Evolutionary conservation across 2,113 vertebrate species (phyloP), one percentile per base, ranked within the genome.

Genomic region (Myiagra hebetior): DNA sequence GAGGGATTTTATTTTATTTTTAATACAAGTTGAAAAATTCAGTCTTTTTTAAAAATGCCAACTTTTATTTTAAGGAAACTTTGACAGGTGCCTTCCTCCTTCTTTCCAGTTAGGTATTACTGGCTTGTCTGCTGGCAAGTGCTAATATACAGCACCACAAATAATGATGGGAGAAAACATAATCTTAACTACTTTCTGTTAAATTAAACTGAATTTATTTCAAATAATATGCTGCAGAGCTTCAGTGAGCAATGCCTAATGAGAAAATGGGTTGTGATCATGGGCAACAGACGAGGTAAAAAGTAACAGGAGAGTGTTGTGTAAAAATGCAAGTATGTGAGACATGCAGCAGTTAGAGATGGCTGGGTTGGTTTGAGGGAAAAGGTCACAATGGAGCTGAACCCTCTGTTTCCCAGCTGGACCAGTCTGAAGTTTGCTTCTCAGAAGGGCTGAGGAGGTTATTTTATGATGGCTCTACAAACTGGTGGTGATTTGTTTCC

Each of bases 331-430:
- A 93, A 81, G 24, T 85, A 92, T 73, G 86, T 49, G 80, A 87
- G 91, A 89, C 77, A 44, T 2, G 88, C 65, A 70, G 84, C 47
- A 67, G 70, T 95, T 93, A 91, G 96, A 46, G 69, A 92, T 89
- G 96, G 93, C 92, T 95, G 91, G 81, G 27, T 85, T 94, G 86
- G 86, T 73, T 65, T 91, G 83, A 82, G 93, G 88, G 95, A 79
- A 94, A 95, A 96, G 92, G 92, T 95, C 88, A 37, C 57, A 79
- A 30, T 7, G 35, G 73, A 79, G n/a, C 53, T 84, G 72, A 88
- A 27, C 55, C 64, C 41, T 84, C 47, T 70, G 44, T 57, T 89
- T 57, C 22, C 31, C 44, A 79, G 1, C 41, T 37, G 53, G 57
- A 44, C 26, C 53, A 69, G 33, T 30, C 21, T 89, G 93, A 77